These are phyloP conservation scores for Xerus inauris DNA, from an alignment of 2,113 vertebrate genomes.

Conservation along the genomic window DNA sequence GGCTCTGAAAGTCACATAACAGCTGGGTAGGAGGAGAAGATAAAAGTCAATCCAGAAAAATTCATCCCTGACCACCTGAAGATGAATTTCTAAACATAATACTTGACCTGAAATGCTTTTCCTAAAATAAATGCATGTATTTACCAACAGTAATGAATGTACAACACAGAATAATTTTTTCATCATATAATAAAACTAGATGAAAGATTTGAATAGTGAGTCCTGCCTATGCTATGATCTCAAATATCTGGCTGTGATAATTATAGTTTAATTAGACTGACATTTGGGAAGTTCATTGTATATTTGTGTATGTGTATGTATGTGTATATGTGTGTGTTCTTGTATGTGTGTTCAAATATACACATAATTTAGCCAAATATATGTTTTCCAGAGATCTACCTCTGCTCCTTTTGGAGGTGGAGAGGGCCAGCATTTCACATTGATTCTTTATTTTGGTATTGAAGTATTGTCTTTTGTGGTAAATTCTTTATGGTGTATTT, in stretches of 20 bases:
- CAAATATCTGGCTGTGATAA: neutral
- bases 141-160: neutral
- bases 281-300: neutral
- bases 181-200: neutral
- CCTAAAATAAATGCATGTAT: neutral
- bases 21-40: conserved; percentile 71
- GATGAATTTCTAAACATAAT: conserved; percentile 57
- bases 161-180: neutral
- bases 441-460: neutral
- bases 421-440: neutral
- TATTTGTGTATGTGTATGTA: neutral
- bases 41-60: conserved; percentile 19
- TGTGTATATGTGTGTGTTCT: neutral
- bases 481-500: neutral
- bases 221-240: neutral
- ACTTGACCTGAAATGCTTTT: conserved; percentile 12
- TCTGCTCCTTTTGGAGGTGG: neutral
- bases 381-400: neutral
- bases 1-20: conserved; percentile 59
- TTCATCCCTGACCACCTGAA: conserved; percentile 49
- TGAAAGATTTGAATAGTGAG: neutral
- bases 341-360: neutral
- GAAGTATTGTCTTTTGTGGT: neutral
- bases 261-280: neutral
- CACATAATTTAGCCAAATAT: neutral